Evolutionary conservation across 2,888 invertebrate species (phyloP).

Genomic region (Phasia obesa): DNA sequence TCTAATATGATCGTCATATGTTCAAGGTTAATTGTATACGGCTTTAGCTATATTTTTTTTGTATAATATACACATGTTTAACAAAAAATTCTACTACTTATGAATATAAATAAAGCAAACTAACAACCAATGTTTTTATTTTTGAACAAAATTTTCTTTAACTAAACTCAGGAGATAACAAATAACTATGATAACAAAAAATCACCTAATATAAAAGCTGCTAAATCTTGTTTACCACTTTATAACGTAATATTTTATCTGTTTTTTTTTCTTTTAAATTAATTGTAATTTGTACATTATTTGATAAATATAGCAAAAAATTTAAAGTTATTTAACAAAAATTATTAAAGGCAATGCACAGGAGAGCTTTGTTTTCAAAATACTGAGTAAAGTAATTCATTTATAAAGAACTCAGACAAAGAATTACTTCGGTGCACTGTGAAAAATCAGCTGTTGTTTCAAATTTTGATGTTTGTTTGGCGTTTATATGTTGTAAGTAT

Average conservation of each 20-base stretch:
- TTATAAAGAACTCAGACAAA: neutral
- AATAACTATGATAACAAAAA: constrained; percentile 6
- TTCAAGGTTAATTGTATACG: constrained; percentile 1
- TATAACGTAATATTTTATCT: constrained; percentile 9
- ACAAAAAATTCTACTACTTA: constrained; percentile 4
- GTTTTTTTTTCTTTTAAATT: constrained; percentile 26
- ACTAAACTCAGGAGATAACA: constrained; percentile 1
- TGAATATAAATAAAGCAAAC: no score
- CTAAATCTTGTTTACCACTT: constrained; percentile 25
- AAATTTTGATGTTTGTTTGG: constrained; percentile 41
- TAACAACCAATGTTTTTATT: constrained; percentile 35
- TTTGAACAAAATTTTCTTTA: constrained; percentile 24
- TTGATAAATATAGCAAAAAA: constrained; percentile 29
- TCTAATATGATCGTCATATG: constrained; percentile 21
- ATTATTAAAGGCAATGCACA: neutral
- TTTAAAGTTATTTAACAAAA: neutral
- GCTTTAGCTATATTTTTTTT: constrained; percentile 30
- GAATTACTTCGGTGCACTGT: constrained; percentile 46
- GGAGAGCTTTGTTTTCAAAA: neutral
- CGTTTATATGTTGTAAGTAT: constrained; percentile 52
- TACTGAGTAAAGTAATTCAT: constrained; percentile 8
- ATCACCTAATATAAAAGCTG: constrained; percentile 31
- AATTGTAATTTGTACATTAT: constrained; percentile 45
- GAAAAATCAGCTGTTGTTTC: constrained; percentile 60
- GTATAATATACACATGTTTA: neutral